phyloP scores from a whole-genome alignment of 1,140 invertebrate genomes.

The Drosophila nannoptera region DNA sequence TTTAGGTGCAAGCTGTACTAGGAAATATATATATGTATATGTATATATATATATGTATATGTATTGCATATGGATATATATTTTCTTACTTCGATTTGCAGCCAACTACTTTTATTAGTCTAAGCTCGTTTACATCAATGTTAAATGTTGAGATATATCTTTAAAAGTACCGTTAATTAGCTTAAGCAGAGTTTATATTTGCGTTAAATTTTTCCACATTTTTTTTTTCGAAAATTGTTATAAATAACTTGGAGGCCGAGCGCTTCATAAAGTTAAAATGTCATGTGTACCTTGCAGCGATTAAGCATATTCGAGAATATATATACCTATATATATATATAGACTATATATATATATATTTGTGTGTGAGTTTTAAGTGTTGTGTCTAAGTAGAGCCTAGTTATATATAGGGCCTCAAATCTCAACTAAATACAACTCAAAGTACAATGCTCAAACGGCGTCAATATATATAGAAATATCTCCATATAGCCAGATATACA shows the following conservation, averaged over 20 bases:
- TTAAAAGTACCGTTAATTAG: slow-evolving; percentile 19
- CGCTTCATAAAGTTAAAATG: slow-evolving; percentile 44
- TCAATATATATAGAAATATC: slow-evolving; percentile 41
- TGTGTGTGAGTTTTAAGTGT: slow-evolving; percentile 20
- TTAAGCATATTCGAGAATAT: slow-evolving; percentile 17
- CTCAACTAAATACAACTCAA: slow-evolving; percentile 44
- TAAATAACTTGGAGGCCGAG: slow-evolving; percentile 49
- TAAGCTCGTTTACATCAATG: slow-evolving; percentile 17
- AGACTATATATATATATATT: slow-evolving; percentile 4
- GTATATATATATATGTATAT: too few relatives aligned
- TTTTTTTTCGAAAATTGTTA: slow-evolving; percentile 67
- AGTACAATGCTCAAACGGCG: slow-evolving; percentile 64
- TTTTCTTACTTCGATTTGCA: slow-evolving; percentile 62
- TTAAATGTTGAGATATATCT: not conserved
- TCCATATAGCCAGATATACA: slow-evolving; percentile 15
- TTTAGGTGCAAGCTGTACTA: slow-evolving; percentile 54
- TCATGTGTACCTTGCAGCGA: slow-evolving; percentile 68
- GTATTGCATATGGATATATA: slow-evolving; percentile 50
- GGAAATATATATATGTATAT: slow-evolving; percentile 27
- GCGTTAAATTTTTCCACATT: slow-evolving; percentile 44
- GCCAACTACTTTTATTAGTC: slow-evolving; percentile 54
- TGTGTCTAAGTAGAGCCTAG: slow-evolving; percentile 10
- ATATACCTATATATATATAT: slow-evolving; percentile 4
- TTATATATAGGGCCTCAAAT: slow-evolving; percentile 28
- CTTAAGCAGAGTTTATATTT: slow-evolving; percentile 47